Conservation (phyloP, 2,797 vertebrate species). For the Melanotaenia trifasciata region DNA sequence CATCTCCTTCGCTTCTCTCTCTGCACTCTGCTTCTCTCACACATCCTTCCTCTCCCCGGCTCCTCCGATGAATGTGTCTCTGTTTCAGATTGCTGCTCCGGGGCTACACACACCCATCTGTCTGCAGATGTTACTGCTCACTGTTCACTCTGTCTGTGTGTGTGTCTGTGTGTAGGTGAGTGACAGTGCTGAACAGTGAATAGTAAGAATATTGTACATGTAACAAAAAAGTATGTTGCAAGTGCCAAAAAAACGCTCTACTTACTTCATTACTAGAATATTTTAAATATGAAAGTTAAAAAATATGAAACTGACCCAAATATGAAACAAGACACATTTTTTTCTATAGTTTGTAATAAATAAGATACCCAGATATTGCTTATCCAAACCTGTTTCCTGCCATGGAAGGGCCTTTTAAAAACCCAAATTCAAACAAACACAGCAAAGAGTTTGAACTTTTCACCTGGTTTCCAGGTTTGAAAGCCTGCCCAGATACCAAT, state of each 20-base stretch:
- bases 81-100: constrained; percentile 77
- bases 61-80: constrained; percentile 82
- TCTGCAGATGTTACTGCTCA: constrained; percentile 78
- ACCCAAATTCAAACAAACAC: neutral
- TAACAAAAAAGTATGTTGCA: constrained; percentile 26
- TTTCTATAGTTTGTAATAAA: no score
- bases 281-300: neutral
- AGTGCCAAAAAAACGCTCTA: constrained; percentile 24
- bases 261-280: neutral
- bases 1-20: constrained; percentile 73
- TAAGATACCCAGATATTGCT: neutral
- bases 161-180: constrained; percentile 37
- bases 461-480: neutral
- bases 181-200: constrained; percentile 56
- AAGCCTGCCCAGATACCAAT: neutral
- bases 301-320: neutral
- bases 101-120: constrained; percentile 82
- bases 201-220: constrained; percentile 46
- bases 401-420: neutral
- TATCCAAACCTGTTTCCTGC: neutral
- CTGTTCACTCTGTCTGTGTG: constrained; percentile 44
- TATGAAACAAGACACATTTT: neutral
- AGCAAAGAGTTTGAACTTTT: neutral
- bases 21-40: constrained; percentile 75
- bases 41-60: constrained; percentile 81